Evolutionary conservation across 2,797 vertebrate genomes (phyloP).

Genomic region (Pseudopleuronectes americanus): DNA sequence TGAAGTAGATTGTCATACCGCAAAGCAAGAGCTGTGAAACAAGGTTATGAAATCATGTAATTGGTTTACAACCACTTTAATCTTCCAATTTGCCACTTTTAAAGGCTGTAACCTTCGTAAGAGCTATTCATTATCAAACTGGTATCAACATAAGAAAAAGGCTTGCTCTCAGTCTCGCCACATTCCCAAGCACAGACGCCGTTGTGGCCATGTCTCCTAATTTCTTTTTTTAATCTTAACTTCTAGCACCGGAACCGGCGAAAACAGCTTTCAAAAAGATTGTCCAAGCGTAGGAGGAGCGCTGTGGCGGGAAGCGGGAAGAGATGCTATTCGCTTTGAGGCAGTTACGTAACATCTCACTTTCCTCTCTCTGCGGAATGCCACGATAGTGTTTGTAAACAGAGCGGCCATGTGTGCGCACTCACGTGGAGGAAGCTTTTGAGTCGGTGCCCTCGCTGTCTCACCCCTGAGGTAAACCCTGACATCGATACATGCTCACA

Average conservation of each 20-base stretch:
- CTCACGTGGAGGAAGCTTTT: slow-evolving; percentile 82
- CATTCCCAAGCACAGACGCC: slow-evolving; percentile 11
- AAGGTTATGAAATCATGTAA: not conserved
- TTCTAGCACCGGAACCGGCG: slow-evolving; percentile 13
- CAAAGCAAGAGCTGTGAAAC: not conserved
- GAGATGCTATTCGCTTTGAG: slow-evolving; percentile 75
- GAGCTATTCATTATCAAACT: slow-evolving; percentile 18
- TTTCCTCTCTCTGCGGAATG: slow-evolving; percentile 77
- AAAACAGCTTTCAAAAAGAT: slow-evolving; percentile 42
- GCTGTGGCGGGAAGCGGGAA: slow-evolving; percentile 43
- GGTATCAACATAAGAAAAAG: slow-evolving; percentile 32
- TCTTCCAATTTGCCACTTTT: slow-evolving; percentile 4
- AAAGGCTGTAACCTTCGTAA: slow-evolving; percentile 4
- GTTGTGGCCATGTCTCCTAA: slow-evolving; percentile 7
- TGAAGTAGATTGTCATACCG: not conserved
- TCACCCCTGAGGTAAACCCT: slow-evolving; percentile 82
- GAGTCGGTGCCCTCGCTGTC: slow-evolving; percentile 76
- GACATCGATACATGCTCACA: slow-evolving; percentile 68
- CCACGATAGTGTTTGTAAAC: slow-evolving; percentile 92
- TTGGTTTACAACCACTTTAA: not conserved
- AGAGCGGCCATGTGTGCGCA: slow-evolving; percentile 85
- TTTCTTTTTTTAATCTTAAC: slow-evolving; percentile 27
- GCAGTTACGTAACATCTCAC: slow-evolving; percentile 80
- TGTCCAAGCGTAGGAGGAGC: slow-evolving; percentile 61
- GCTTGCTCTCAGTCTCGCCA: slow-evolving; percentile 18